Conservation (phyloP, 2,888 invertebrate genomes). For the Drosophila silvestris region DNA sequence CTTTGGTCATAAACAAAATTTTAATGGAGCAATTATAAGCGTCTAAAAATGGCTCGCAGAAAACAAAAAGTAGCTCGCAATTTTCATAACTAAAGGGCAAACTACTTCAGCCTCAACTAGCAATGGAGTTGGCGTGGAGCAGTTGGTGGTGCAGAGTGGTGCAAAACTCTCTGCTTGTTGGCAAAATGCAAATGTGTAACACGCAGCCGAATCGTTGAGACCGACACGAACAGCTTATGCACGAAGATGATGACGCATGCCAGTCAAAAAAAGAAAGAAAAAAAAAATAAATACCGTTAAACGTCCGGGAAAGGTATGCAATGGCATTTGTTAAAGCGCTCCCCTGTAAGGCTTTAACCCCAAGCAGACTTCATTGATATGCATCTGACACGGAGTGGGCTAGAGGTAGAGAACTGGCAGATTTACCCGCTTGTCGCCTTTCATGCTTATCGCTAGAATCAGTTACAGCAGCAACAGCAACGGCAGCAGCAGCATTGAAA, state of each 20-base stretch:
- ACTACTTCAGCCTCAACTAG: constrained; percentile 64
- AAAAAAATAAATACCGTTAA: constrained; percentile 41
- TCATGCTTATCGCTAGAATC: constrained; percentile 74
- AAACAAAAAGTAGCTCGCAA: constrained; percentile 41
- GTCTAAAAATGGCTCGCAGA: constrained; percentile 65
- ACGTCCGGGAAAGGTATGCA: constrained; percentile 46
- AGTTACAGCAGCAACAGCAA: constrained; percentile 31
- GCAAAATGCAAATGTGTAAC: constrained; percentile 77
- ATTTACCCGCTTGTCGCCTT: constrained; percentile 55
- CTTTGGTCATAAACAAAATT: constrained; percentile 76
- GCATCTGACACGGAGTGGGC: constrained; percentile 32
- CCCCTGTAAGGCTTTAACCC: constrained; percentile 7
- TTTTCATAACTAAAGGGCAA: constrained; percentile 67
- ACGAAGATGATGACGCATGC: constrained; percentile 70
- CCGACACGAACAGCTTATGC: constrained; percentile 49
- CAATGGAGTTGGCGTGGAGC: background rate
- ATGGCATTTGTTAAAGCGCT: constrained; percentile 39
- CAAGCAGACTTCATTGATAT: constrained; percentile 61
- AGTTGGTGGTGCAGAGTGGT: background rate
- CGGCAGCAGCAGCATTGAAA: constrained; percentile 39
- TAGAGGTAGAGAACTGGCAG: constrained; percentile 9
- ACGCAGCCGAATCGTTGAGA: constrained; percentile 49
- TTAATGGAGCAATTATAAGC: constrained; percentile 80
- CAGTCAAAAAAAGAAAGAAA: constrained; percentile 33
- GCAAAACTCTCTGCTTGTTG: constrained; percentile 1